Conservation (phyloP, 2,888 invertebrate genomes). For the Dryobotodes eremita region DNA sequence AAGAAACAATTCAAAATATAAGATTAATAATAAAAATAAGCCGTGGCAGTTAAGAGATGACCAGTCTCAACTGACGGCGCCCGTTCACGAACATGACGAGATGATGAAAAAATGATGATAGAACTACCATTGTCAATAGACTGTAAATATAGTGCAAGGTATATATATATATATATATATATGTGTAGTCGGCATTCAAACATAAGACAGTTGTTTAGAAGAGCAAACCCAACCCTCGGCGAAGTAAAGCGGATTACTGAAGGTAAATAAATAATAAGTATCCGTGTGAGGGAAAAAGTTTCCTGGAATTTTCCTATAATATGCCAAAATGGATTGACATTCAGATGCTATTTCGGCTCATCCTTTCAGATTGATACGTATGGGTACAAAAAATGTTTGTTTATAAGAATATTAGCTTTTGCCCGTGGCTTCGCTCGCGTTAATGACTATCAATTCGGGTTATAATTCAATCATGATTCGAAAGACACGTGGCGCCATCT, state of each 20-base stretch:
- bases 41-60: too few relatives aligned
- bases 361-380: background rate
- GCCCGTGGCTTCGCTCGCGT: too few relatives aligned
- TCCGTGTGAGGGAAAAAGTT: constrained; percentile 35
- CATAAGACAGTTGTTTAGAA: constrained; percentile 33
- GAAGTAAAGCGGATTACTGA: constrained; percentile 53
- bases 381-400: background rate
- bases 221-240: constrained; percentile 25
- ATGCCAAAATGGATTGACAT: constrained; percentile 28
- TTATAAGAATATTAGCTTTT: background rate
- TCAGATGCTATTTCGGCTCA: background rate
- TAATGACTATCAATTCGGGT: too few relatives aligned
- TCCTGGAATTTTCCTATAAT: constrained; percentile 9
- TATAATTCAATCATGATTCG: too few relatives aligned
- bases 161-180: too few relatives aligned
- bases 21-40: too few relatives aligned
- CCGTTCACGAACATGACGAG: too few relatives aligned
- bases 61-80: too few relatives aligned
- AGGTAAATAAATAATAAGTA: constrained; percentile 53
- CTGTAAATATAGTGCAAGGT: background rate
- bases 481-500: too few relatives aligned
- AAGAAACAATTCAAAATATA: too few relatives aligned
- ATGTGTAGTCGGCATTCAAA: too few relatives aligned
- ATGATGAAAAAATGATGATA: too few relatives aligned
- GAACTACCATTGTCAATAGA: background rate